phyloP scores from a whole-genome alignment of 2,888 invertebrate genomes.

The Halictus ligatus region DNA sequence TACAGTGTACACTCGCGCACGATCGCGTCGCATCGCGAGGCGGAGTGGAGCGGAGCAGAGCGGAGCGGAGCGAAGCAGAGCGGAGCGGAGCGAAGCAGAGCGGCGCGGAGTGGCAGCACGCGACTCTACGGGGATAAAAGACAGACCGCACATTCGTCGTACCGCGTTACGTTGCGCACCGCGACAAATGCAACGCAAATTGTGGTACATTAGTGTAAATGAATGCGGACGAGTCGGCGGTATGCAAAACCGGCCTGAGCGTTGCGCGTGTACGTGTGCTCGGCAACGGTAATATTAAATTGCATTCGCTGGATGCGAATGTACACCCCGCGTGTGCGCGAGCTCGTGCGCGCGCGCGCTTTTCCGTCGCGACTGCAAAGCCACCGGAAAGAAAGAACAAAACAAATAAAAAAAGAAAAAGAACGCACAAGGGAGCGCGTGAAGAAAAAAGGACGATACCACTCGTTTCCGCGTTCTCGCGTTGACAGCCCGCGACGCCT shows the following conservation, averaged over 20 bases:
- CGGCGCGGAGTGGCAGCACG: not conserved
- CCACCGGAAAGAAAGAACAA: not conserved
- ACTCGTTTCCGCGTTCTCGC: constrained; percentile 34
- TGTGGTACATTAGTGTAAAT: constrained; percentile 78
- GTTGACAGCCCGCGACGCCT: constrained; percentile 16
- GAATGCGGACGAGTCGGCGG: constrained; percentile 76
- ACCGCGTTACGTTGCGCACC: constrained; percentile 67
- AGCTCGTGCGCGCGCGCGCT: not conserved
- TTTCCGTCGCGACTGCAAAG: not conserved
- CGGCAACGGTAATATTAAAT: constrained; percentile 63
- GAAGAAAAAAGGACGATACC: constrained; percentile 12
- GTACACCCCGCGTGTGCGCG: not conserved
- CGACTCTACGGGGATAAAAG: constrained; percentile 58
- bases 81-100: not conserved
- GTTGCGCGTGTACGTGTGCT: constrained; percentile 15
- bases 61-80: not conserved
- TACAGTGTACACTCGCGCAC: not conserved
- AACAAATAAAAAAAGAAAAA: not conserved
- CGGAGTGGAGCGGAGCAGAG: not conserved
- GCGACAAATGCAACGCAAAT: constrained; percentile 78
- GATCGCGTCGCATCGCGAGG: not conserved
- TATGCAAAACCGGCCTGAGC: constrained; percentile 65
- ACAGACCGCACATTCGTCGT: constrained; percentile 68
- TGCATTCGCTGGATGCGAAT: constrained; percentile 58
- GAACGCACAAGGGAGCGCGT: not conserved